Evolutionary conservation across 2,797 vertebrate species (phyloP).

Genomic region (Taeniopygia guttata): DNA sequence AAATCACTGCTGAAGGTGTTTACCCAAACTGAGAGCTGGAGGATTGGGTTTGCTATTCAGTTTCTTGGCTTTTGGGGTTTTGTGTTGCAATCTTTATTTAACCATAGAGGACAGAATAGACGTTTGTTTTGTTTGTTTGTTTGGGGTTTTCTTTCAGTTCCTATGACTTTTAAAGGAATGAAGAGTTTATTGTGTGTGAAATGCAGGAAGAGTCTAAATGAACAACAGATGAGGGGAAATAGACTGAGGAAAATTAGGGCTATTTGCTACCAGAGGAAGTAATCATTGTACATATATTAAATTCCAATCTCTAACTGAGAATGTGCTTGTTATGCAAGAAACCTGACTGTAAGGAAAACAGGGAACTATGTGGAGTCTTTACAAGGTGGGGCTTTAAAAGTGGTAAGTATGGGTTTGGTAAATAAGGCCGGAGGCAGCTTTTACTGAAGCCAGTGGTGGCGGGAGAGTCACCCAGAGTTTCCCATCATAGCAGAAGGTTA

Average conservation of each 20-base stretch:
- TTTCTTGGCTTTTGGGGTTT: not conserved
- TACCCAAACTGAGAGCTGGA: not conserved
- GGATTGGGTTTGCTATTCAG: not conserved
- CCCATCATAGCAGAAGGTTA: accelerated
- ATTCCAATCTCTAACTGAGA: slow-evolving; percentile 42
- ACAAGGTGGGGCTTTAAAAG: not conserved
- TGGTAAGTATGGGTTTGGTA: not conserved
- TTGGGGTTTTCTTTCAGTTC: slow-evolving; percentile 32
- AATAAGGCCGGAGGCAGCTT: not conserved
- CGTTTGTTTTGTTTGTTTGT: not conserved
- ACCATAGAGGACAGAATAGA: not conserved
- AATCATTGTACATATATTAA: slow-evolving; percentile 49
- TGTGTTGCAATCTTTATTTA: slow-evolving; percentile 31
- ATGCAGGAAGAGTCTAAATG: slow-evolving; percentile 61
- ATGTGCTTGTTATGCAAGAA: slow-evolving; percentile 12
- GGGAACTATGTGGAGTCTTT: not conserved
- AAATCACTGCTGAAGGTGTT: not conserved
- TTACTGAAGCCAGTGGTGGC: not conserved
- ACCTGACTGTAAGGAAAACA: not conserved
- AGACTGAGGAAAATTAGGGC: slow-evolving; percentile 62
- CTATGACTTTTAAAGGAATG: not conserved
- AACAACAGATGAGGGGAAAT: slow-evolving; percentile 65
- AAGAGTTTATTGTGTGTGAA: slow-evolving; percentile 52
- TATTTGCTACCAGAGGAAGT: slow-evolving; percentile 66
- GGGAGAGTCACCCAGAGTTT: not conserved